phyloP scores from a whole-genome alignment of 2,888 invertebrate genomes.

The Dasypogon diadema region DNA sequence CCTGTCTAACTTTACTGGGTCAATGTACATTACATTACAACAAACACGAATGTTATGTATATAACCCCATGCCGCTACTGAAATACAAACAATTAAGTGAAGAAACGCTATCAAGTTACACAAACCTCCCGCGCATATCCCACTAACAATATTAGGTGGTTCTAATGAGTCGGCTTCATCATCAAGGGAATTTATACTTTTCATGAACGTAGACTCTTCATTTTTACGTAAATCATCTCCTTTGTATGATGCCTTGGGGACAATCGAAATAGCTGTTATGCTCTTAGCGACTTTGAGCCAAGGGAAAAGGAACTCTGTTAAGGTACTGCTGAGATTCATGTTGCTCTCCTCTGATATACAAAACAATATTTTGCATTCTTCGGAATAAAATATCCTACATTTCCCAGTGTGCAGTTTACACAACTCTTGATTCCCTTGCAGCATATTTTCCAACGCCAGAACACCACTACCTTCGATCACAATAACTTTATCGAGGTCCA shows the following conservation, averaged over 20 bases:
- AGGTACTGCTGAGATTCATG: conserved; percentile 62
- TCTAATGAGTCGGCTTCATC: conserved; percentile 61
- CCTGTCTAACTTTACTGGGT: conserved; percentile 62
- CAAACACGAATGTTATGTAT: conserved; percentile 60
- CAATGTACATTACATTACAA: conserved; percentile 64
- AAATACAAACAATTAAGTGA: conserved; percentile 14
- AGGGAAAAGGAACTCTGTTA: conserved; percentile 62
- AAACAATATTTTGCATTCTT: conserved; percentile 58
- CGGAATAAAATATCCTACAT: too few species aligned
- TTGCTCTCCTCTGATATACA: conserved; percentile 63
- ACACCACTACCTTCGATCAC: conserved; percentile 64
- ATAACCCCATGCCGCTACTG: conserved; percentile 65
- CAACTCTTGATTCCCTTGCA: conserved; percentile 59
- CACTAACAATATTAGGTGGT: conserved; percentile 66
- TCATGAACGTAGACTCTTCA: conserved; percentile 62
- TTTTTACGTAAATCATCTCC: conserved; percentile 62
- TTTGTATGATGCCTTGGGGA: conserved; percentile 65
- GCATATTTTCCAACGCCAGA: conserved; percentile 61
- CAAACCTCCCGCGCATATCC: conserved; percentile 65
- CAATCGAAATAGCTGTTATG: conserved; percentile 63
- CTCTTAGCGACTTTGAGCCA: conserved; percentile 61
- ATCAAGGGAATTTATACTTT: conserved; percentile 60
- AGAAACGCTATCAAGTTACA: neutral
- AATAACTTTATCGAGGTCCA: conserved; percentile 58
- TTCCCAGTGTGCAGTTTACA: too few species aligned